Conservation (phyloP, 35 echinoderm and acorn worm genomes). For the Lytechinus pictus region DNA sequence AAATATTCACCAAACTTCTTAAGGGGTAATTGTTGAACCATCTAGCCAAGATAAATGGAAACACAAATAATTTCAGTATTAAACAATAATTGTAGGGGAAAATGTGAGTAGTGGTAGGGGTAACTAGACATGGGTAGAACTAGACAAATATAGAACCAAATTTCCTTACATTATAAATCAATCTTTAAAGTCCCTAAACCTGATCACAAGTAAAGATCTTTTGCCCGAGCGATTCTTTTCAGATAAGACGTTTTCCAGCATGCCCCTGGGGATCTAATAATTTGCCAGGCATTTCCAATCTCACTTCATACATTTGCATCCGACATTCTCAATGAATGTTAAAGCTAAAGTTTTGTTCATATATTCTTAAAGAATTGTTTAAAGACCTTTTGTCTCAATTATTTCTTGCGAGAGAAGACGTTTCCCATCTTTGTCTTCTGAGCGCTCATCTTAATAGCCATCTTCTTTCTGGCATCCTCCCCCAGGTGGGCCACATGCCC, state of each 20-base stretch:
- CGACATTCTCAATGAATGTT: no score
- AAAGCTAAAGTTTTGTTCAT: no score
- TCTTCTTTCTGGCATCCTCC: constrained; percentile 56
- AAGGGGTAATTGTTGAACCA: neutral
- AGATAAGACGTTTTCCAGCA: constrained; percentile 29
- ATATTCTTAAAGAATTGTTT: neutral
- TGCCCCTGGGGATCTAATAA: neutral
- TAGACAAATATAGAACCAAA: neutral
- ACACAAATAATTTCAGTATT: no score
- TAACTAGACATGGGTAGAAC: neutral
- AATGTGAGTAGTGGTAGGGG: neutral
- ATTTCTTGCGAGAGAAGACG: constrained; percentile 65
- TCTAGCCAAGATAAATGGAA: no score
- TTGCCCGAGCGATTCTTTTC: constrained; percentile 44
- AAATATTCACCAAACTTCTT: neutral
- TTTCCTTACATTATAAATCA: neutral
- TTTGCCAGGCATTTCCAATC: neutral
- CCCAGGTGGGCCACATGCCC: constrained; percentile 42
- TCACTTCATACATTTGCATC: no score
- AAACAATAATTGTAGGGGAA: neutral
- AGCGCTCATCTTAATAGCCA: constrained; percentile 77
- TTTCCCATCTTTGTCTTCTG: constrained; percentile 71
- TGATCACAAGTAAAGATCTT: neutral
- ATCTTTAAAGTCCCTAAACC: no score
- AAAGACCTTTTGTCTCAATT: neutral